phyloP scores from a whole-genome alignment of 2,113 vertebrate species.

The Phalacrocorax pelagicus region DNA sequence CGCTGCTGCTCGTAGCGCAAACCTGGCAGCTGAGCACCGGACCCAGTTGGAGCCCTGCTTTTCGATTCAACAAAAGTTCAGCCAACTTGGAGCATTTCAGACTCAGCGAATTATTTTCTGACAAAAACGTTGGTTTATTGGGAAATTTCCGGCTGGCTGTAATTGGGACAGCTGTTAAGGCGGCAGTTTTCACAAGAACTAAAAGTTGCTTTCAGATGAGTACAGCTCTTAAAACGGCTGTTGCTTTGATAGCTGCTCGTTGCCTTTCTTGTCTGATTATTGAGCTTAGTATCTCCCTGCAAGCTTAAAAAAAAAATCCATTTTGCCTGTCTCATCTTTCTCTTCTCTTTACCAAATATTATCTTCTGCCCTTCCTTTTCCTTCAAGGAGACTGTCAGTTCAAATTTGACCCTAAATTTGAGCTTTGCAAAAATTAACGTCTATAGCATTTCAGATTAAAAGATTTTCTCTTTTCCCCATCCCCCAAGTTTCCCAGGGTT shows the following conservation, averaged over 20 bases:
- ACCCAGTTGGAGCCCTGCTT: not conserved
- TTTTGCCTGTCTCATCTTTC: slow-evolving; percentile 12
- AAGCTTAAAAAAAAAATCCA: slow-evolving; percentile 19
- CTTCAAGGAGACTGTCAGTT: slow-evolving; percentile 44
- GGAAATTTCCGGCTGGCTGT: slow-evolving; percentile 57
- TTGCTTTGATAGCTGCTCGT: slow-evolving; percentile 47
- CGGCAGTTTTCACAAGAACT: slow-evolving; percentile 9
- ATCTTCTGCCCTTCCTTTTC: not conserved
- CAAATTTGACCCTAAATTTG: not conserved
- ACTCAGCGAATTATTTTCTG: slow-evolving; percentile 49
- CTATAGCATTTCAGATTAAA: not conserved
- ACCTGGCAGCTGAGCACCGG: slow-evolving; percentile 29
- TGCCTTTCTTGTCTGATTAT: slow-evolving; percentile 59
- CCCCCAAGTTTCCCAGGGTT: not conserved
- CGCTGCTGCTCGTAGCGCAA: not conserved
- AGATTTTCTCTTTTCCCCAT: not conserved
- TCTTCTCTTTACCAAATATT: not conserved
- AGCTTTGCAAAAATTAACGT: slow-evolving; percentile 26
- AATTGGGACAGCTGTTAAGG: slow-evolving; percentile 62
- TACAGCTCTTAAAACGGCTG: slow-evolving; percentile 37
- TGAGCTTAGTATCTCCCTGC: slow-evolving; percentile 37
- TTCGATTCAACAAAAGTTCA: slow-evolving; percentile 38
- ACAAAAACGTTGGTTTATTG: slow-evolving; percentile 20
- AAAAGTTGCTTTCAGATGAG: slow-evolving; percentile 28
- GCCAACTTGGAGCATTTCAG: slow-evolving; percentile 36